phyloP scores from a whole-genome alignment of 2,113 vertebrate species.

The Delphinapterus leucas region DNA sequence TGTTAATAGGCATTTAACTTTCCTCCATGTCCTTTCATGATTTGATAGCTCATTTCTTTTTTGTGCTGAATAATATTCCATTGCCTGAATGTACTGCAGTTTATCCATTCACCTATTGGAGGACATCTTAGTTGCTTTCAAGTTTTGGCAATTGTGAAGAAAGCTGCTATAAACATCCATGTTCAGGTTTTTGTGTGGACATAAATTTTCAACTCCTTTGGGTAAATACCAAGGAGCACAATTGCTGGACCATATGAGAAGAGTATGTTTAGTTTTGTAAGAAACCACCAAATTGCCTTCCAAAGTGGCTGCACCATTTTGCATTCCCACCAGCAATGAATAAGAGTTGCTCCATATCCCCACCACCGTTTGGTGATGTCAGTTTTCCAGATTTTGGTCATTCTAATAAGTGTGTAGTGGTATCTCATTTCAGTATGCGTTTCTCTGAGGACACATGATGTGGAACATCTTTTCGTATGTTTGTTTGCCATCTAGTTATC shows the following conservation, averaged over 20 bases:
- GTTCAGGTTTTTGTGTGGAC: background rate
- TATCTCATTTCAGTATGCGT: background rate
- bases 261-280: background rate
- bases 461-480: background rate
- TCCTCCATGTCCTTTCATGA: background rate
- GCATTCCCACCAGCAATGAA: background rate
- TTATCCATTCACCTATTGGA: background rate
- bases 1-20: background rate
- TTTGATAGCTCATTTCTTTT: background rate
- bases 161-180: background rate
- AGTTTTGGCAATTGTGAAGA: background rate
- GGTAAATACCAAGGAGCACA: background rate
- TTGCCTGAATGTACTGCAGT: background rate
- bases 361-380: background rate
- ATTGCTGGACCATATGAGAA: background rate
- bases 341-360: background rate
- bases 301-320: background rate
- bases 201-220: background rate
- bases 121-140: background rate
- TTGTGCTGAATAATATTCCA: background rate
- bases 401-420: background rate
- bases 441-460: background rate
- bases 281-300: background rate
- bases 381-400: background rate
- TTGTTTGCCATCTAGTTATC: background rate